A percentile compares a stretch with the other conserved stretches of the same genome.
phyloP scores from a whole-genome alignment of 2,113 vertebrate species.

The Pseudois nayaur region DNA sequence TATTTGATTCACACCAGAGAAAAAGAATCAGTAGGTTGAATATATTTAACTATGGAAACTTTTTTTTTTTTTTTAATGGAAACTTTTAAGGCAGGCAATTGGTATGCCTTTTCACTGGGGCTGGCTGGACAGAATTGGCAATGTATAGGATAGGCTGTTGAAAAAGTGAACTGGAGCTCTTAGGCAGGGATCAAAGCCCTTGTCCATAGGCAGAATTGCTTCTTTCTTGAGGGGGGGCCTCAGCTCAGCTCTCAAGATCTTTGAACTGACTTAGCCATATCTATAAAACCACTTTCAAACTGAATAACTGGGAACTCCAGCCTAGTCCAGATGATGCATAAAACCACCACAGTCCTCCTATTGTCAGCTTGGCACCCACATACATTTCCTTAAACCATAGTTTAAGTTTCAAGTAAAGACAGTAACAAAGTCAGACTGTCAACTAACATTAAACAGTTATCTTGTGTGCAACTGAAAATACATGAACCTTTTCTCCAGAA shows the following conservation, averaged over 20 bases:
- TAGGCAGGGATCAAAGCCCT: too few species aligned
- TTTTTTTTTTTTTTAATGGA: neutral
- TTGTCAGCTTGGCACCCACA: neutral
- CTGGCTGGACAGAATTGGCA: too few species aligned
- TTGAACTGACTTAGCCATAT: neutral
- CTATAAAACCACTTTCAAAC: neutral
- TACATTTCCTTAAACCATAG: neutral
- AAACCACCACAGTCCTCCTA: neutral
- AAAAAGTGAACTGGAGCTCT: too few species aligned
- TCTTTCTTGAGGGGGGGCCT: too few species aligned
- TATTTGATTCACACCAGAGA: neutral
- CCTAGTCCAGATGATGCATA: neutral
- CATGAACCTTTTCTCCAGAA: neutral
- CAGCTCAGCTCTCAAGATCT: neutral
- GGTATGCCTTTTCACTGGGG: neutral
- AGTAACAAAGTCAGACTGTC: too few species aligned
- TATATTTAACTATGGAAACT: neutral
- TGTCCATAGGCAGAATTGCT: too few species aligned
- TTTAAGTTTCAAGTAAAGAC: neutral
- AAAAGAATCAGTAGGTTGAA: neutral
- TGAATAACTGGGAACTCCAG: neutral
- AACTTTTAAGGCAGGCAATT: neutral
- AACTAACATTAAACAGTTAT: accelerated
- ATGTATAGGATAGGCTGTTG: accelerated
- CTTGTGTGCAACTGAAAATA: neutral